phyloP scores from a whole-genome alignment of 1,140 invertebrate genomes.

The Drosophila kohkoa region DNA sequence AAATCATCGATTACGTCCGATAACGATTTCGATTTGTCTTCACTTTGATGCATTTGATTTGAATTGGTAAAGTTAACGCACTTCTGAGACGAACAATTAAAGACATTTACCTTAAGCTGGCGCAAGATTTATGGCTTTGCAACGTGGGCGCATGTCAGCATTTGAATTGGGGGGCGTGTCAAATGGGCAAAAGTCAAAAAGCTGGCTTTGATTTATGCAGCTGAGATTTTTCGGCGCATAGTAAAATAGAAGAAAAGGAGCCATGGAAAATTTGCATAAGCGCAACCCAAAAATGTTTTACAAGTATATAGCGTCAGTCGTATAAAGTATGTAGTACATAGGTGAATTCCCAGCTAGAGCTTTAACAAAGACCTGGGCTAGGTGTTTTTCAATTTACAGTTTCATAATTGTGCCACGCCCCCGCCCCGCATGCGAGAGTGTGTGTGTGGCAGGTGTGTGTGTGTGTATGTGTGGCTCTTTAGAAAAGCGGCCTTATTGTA shows the following conservation, averaged over 20 bases:
- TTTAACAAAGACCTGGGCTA: constrained; percentile 14
- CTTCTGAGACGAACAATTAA: constrained; percentile 58
- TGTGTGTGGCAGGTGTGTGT: neutral
- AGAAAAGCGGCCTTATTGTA: constrained; percentile 6
- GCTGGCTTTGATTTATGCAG: constrained; percentile 67
- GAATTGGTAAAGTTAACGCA: constrained; percentile 6
- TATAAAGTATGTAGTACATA: too few species aligned
- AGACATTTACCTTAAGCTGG: constrained; percentile 46
- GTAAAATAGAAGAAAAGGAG: constrained; percentile 1
- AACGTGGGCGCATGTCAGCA: constrained; percentile 63
- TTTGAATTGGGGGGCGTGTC: constrained; percentile 26
- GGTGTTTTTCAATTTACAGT: constrained; percentile 6
- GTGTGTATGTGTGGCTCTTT: neutral
- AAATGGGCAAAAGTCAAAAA: constrained; percentile 48
- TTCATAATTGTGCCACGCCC: constrained; percentile 27
- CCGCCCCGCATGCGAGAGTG: neutral
- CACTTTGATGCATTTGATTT: constrained; percentile 19
- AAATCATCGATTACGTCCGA: constrained; percentile 60
- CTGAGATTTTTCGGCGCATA: constrained; percentile 17
- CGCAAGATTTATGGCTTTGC: constrained; percentile 67
- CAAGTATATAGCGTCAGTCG: too few species aligned
- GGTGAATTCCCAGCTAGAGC: neutral
- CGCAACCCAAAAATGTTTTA: neutral
- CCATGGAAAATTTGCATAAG: constrained; percentile 30
- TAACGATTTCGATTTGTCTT: constrained; percentile 20